A percentile compares a stretch with the other conserved stretches of the same genome.
These are phyloP conservation scores for Coregonus suidteri DNA, from an alignment of 2,797 vertebrate species.

Conservation along the genomic window DNA sequence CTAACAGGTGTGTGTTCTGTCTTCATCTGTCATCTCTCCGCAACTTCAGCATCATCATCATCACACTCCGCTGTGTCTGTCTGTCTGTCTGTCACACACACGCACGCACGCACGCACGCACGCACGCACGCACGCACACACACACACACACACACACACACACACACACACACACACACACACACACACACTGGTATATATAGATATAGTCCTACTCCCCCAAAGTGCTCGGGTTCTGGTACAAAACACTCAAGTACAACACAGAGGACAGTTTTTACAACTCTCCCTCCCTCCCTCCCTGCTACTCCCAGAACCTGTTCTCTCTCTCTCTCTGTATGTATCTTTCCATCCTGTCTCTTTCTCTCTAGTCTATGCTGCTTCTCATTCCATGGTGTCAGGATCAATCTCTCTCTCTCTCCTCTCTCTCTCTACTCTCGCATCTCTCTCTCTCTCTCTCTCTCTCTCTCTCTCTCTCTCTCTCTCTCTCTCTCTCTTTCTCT, in stretches of 20 bases:
- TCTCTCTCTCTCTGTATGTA: slow-evolving; percentile 36
- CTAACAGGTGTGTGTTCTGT: no score
- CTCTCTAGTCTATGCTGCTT: slow-evolving; percentile 15
- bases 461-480: neutral
- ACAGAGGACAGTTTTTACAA: neutral
- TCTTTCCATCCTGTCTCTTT: slow-evolving; percentile 18
- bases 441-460: neutral
- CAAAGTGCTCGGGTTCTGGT: neutral
- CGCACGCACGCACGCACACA: neutral
- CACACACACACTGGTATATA: neutral
- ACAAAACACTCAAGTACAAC: slow-evolving; percentile 5
- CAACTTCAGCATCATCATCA: no score
- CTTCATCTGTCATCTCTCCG: no score
- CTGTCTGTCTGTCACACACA: neutral
- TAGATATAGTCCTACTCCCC: neutral
- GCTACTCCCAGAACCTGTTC: no score
- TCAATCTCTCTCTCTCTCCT: neutral
- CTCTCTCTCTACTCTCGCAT: no score
- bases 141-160: slow-evolving; percentile 5
- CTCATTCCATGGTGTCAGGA: slow-evolving; percentile 25
- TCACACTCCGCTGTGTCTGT: no score
- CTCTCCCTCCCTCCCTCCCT: no score
- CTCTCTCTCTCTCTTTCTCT: neutral
- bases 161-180: neutral
- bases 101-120: no score